These are phyloP conservation scores for Invenusta paracnida DNA, from an alignment of 2,888 invertebrate species.

Conservation along the genomic window DNA sequence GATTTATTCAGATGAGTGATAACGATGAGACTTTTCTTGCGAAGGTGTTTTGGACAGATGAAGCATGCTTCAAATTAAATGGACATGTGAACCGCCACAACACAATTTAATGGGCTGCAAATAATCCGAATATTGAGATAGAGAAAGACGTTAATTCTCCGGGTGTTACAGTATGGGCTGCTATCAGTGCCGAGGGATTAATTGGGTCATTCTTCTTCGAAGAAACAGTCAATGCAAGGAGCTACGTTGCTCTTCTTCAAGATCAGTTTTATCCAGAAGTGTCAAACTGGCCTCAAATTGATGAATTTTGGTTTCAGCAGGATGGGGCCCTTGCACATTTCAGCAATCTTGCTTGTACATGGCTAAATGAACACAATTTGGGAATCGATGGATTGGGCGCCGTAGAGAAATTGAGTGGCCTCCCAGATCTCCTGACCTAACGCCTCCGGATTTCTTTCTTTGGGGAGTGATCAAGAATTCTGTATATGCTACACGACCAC, in stretches of 20 bases:
- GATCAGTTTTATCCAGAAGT: conserved; percentile 3
- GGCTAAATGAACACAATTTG: too few species aligned
- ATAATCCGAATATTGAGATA: background rate
- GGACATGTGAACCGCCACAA: background rate
- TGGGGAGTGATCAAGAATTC: conserved; percentile 10
- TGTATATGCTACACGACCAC: background rate
- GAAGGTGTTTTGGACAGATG: background rate
- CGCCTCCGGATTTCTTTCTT: background rate
- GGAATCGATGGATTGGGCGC: too few species aligned
- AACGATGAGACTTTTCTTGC: background rate
- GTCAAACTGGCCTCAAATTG: conserved; percentile 7
- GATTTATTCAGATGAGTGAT: conserved; percentile 1
- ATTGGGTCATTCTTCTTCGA: too few species aligned
- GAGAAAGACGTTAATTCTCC: too few species aligned
- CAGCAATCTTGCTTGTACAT: too few species aligned
- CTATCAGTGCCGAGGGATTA: too few species aligned
- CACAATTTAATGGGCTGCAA: conserved; percentile 13
- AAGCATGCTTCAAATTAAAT: conserved; percentile 14
- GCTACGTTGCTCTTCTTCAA: conserved; percentile 2
- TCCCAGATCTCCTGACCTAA: background rate
- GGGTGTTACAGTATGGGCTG: too few species aligned
- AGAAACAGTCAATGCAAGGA: background rate
- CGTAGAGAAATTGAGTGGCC: conserved; percentile 25
- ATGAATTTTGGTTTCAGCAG: background rate
- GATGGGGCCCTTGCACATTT: background rate